A percentile compares a stretch with the other conserved stretches of the same genome.
Conservation (phyloP, 2,888 invertebrate species). For the Drosophila mercatorum region DNA sequence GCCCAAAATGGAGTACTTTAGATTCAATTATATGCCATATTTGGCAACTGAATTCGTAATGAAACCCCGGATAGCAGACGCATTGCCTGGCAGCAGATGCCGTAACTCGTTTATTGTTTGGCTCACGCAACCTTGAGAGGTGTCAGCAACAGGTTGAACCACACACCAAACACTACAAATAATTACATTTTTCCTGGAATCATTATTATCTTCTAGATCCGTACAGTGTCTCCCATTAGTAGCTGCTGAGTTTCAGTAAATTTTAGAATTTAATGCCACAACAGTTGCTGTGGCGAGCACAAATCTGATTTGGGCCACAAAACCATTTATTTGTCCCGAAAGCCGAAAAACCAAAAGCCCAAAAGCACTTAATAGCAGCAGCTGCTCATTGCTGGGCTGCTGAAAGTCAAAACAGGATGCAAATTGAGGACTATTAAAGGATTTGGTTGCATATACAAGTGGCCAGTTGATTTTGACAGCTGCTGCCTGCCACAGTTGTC, state of each 20-base stretch:
- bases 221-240: not conserved
- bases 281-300: constrained; percentile 21
- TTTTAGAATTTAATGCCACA: constrained; percentile 9
- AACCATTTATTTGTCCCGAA: constrained; percentile 19
- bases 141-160: constrained; percentile 30
- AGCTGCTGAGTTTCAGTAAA: constrained; percentile 10
- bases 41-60: constrained; percentile 56
- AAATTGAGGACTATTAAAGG: constrained; percentile 43
- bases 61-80: constrained; percentile 40
- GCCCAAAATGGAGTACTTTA: constrained; percentile 76
- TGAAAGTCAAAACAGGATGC: constrained; percentile 37
- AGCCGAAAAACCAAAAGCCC: constrained; percentile 24
- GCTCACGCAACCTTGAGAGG: not conserved
- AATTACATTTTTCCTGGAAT: not conserved
- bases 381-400: constrained; percentile 16
- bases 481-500: constrained; percentile 44
- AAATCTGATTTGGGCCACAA: constrained; percentile 59
- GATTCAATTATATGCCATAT: constrained; percentile 69
- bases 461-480: constrained; percentile 46
- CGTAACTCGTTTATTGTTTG: constrained; percentile 30
- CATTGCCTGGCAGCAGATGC: constrained; percentile 17
- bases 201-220: not conserved
- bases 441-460: constrained; percentile 49
- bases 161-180: not conserved
- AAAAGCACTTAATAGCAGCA: constrained; percentile 40